Percentiles rank a stretch among this genome's conserved stretches.
Evolutionary conservation across 1,140 invertebrate species (phyloP).

Genomic region (Sitodiplosis mosellana): DNA sequence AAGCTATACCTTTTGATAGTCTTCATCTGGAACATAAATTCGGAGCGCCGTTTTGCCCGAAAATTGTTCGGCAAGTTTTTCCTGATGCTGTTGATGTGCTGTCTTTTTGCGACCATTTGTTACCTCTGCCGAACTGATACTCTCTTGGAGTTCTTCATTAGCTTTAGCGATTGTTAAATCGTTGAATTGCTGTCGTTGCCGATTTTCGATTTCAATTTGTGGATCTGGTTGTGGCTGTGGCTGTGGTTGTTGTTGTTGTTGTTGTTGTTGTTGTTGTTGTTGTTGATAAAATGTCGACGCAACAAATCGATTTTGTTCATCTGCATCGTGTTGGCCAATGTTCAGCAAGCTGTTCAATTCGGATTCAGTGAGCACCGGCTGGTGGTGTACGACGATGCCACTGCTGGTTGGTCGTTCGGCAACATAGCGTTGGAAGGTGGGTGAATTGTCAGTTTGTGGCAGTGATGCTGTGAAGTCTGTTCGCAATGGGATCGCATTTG

Average conservation of each 20-base stretch:
- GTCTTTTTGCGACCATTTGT: no score
- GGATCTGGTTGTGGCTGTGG: slow-evolving; percentile 6
- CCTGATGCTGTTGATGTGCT: no score
- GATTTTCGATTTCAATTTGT: slow-evolving; percentile 4
- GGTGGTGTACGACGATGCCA: slow-evolving; percentile 9
- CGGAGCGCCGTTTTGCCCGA: slow-evolving; percentile 11
- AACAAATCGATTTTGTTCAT: no score
- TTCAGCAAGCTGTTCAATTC: no score
- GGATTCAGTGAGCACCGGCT: no score
- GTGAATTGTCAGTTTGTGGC: slow-evolving; percentile 3
- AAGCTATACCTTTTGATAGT: slow-evolving; percentile 2
- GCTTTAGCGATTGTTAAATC: no score
- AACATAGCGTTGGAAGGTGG: slow-evolving; percentile 19
- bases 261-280: slow-evolving; percentile 7
- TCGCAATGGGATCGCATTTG: no score
- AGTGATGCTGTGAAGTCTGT: neutral
- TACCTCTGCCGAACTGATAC: no score
- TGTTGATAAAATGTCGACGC: neutral
- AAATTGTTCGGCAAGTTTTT: no score
- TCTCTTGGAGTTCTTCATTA: no score
- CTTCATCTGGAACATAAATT: slow-evolving; percentile 22
- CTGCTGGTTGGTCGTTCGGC: slow-evolving; percentile 16
- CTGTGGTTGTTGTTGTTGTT: slow-evolving; percentile 5
- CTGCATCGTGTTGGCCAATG: no score
- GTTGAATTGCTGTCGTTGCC: neutral